Base-by-base conservation (phyloP, 1,140 invertebrate genomes). In the Oreohelix idahoensis region DNA sequence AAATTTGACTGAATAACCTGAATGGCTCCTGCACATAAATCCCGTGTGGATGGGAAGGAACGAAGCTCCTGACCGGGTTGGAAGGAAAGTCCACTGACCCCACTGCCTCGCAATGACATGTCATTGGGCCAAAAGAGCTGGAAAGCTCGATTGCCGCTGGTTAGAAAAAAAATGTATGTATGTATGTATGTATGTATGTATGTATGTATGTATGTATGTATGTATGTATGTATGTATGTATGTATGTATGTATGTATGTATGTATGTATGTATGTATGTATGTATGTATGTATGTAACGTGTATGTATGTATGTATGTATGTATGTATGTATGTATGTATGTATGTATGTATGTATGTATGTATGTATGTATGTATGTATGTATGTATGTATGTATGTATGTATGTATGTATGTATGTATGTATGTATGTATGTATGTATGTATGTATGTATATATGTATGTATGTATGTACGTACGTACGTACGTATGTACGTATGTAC, bases 291-390 rank as follows among this genome's bases (percentile, higher is more conserved):
- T n/a, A n/a, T n/a, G n/a, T n/a, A n/a, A n/a, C n/a, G n/a, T n/a
- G 29, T 76, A 42, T 29, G 26, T 38, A 45, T 38, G 69, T 77
- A 66, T 71, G 69, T 32, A 79, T 49, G 45, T 49, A 17, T 49
- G 17, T 49, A 38, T 74, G 71, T 74, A 38, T 74, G 36, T 74
- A 74, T 74, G 36, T 74, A 38, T 74, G 71, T 74, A 38, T 74
- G 71, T 74, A 74, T 74, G 71, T 74, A 38, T 86, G 35, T 80
- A 77, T 66, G 66, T 70, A 69, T 53, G 58, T 76, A 32, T 74
- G 53, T 83, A 42, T 85, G 70, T 66, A 66, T 69, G 81, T 77
- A 38, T 69, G 32, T 69, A 69, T 69, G 32, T 69, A 69, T 69
- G 32, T 69, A 69, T 69, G 32, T 69, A 69, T 69, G 32, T 69